Conservation (phyloP, 2,113 vertebrate genomes). For the Aramus guarauna region DNA sequence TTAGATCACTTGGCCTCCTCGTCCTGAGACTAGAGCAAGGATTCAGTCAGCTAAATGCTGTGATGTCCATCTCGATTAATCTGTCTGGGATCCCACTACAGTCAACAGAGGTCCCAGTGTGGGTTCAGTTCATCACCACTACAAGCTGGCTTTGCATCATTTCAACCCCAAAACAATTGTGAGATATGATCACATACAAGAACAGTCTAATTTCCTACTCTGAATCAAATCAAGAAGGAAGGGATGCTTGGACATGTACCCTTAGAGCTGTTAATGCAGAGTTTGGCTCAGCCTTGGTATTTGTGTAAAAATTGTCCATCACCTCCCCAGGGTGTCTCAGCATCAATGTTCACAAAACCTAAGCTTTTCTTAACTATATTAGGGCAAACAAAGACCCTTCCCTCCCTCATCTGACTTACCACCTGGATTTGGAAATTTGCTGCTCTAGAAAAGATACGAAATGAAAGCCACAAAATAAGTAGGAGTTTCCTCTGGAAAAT, state of each 20-base stretch:
- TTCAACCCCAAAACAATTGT: not conserved
- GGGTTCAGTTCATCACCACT: not conserved
- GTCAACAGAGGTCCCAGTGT: not conserved
- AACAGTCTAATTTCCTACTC: not conserved
- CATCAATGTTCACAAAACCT: not conserved
- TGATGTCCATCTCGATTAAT: not conserved
- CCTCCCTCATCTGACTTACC: not conserved
- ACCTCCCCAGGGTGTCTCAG: not conserved
- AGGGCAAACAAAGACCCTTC: not conserved
- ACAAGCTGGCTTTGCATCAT: not conserved
- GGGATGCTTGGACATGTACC: not conserved
- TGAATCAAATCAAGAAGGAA: not conserved
- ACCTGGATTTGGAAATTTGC: not conserved
- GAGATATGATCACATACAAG: not conserved
- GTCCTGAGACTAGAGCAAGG: not conserved
- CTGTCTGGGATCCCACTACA: not conserved
- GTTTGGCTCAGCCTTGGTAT: not conserved
- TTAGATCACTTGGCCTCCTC: not conserved
- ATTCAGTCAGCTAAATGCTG: not conserved
- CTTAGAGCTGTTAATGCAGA: not conserved
- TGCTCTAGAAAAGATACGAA: not conserved
- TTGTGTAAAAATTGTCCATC: not conserved
- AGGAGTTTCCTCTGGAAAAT: not conserved
- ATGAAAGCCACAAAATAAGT: not conserved
- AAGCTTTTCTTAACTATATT: not conserved